phyloP scores from a whole-genome alignment of 2,113 vertebrate genomes.

The Ceyx cyanopectus region DNA sequence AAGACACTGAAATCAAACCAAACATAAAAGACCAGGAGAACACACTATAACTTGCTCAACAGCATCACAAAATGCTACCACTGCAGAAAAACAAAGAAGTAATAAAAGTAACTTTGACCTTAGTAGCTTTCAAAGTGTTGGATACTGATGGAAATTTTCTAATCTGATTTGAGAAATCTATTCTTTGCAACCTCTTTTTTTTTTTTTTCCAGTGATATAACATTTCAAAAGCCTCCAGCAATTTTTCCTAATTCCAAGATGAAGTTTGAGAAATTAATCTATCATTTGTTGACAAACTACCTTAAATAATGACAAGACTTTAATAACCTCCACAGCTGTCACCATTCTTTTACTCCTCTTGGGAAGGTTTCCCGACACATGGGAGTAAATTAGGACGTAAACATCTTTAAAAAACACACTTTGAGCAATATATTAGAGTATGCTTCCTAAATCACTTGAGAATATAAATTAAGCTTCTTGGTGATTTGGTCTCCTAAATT shows the following conservation, averaged over 20 bases:
- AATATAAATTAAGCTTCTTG: constrained; percentile 1
- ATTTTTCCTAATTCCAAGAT: constrained; percentile 1
- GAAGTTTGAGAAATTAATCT: background rate
- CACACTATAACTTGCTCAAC: background rate
- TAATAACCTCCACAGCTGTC: background rate
- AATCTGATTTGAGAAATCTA: constrained; percentile 27
- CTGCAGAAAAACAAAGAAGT: constrained; percentile 16
- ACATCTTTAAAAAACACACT: background rate
- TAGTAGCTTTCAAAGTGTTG: background rate
- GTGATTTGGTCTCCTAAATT: background rate
- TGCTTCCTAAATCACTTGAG: background rate
- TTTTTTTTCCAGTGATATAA: background rate
- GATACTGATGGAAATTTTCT: constrained; percentile 20
- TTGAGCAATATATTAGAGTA: background rate
- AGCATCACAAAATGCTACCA: constrained; percentile 22
- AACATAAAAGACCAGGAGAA: background rate
- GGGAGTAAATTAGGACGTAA: background rate
- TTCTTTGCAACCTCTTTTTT: background rate
- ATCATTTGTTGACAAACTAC: background rate
- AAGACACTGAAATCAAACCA: constrained; percentile 17
- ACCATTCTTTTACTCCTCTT: background rate
- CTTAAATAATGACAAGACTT: background rate
- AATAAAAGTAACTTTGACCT: constrained; percentile 23
- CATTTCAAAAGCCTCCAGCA: constrained; percentile 1
- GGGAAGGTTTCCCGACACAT: background rate